Evolutionary conservation across 1,140 invertebrate genomes (phyloP).

Genomic region (Pachypsylla venusta): DNA sequence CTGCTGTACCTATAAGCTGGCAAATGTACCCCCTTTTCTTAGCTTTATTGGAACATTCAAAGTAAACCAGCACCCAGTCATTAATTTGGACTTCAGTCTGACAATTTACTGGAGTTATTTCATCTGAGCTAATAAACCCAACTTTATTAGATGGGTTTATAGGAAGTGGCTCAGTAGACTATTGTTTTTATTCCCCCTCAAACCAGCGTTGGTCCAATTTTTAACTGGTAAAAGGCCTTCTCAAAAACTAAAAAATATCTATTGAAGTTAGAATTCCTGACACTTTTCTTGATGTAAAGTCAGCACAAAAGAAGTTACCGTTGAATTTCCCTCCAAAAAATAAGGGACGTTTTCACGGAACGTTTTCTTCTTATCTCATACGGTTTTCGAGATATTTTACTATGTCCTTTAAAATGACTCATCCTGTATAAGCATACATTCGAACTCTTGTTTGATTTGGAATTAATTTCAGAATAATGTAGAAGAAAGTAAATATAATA

Average conservation of each 20-base stretch:
- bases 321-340: too few species aligned
- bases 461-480: too few species aligned
- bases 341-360: too few species aligned
- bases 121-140: conserved; percentile 9
- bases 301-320: too few species aligned
- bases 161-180: neutral
- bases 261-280: neutral
- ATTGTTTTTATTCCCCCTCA: neutral
- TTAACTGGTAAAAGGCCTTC: neutral
- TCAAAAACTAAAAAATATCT: neutral
- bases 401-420: too few species aligned
- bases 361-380: too few species aligned
- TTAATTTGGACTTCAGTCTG: conserved; percentile 10
- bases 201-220: neutral
- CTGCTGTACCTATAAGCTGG: conserved; percentile 7
- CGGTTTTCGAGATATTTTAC: too few species aligned
- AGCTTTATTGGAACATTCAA: conserved; percentile 6
- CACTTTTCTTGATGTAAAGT: too few species aligned
- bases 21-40: conserved; percentile 4
- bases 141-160: conserved; percentile 4
- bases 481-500: neutral
- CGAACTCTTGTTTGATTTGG: too few species aligned
- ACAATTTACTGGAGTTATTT: conserved; percentile 11
- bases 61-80: conserved; percentile 14
- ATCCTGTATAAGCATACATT: too few species aligned